A percentile compares a stretch with the other conserved stretches of the same genome.
Conservation (phyloP, 1,140 invertebrate genomes). For the Pemphigus obesinymphae region DNA sequence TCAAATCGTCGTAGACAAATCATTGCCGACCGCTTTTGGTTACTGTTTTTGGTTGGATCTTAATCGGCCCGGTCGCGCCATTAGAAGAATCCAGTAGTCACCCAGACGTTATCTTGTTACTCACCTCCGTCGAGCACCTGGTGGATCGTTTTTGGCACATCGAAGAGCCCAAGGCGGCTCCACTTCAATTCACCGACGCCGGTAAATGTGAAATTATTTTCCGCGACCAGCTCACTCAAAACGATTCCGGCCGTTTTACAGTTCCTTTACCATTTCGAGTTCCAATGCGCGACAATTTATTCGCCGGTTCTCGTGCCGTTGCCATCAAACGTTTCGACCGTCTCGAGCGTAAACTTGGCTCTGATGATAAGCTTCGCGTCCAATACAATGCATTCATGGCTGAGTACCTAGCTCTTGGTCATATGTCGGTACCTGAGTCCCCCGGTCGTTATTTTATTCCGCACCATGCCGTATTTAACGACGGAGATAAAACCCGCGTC, state of each 20-base stretch:
- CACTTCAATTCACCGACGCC: background rate
- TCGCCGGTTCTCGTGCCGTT: background rate
- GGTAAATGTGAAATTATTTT: background rate
- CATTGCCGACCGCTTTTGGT: background rate
- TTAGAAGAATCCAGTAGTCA: background rate
- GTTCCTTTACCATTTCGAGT: no score
- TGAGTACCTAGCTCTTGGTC: background rate
- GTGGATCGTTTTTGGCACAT: background rate
- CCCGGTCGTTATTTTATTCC: background rate
- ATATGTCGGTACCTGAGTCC: background rate
- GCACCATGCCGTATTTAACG: background rate
- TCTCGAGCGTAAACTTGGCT: background rate
- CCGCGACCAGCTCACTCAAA: background rate
- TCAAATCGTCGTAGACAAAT: background rate
- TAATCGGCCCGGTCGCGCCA: background rate
- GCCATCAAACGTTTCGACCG: background rate
- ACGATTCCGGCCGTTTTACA: no score
- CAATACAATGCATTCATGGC: background rate
- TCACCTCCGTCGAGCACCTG: no score
- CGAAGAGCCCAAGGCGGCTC: background rate
- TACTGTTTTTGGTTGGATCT: background rate
- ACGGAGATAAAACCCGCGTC: background rate
- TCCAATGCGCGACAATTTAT: no score
- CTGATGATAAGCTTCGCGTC: background rate
- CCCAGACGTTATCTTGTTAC: no score